Conservation (phyloP, 2,888 invertebrate genomes). For the Xestia rhomboidea region DNA sequence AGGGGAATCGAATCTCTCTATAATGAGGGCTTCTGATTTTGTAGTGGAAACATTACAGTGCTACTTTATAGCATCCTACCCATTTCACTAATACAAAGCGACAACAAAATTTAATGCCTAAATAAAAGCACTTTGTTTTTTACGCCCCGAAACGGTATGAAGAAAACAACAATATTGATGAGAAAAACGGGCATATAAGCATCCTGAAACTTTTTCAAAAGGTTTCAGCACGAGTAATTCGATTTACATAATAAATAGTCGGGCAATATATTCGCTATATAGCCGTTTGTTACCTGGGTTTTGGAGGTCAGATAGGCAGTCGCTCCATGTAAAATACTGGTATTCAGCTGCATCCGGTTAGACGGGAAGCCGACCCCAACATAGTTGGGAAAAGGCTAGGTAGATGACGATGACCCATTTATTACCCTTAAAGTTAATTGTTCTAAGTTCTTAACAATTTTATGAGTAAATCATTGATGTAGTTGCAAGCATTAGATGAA, state of each 20-base stretch:
- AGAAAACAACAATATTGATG: not conserved
- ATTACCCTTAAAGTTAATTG: not conserved
- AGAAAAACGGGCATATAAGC: not conserved
- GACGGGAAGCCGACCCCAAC: no score
- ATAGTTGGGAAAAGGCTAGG: no score
- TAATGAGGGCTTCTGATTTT: not conserved
- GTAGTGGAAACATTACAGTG: not conserved
- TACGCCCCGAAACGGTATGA: not conserved
- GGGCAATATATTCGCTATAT: not conserved
- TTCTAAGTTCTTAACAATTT: not conserved
- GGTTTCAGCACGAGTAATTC: constrained; percentile 6
- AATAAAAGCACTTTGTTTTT: not conserved
- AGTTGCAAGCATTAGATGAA: constrained; percentile 46
- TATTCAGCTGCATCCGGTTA: no score
- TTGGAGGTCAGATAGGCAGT: no score
- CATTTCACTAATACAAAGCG: no score
- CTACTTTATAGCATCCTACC: no score
- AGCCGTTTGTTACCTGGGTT: no score
- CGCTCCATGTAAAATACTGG: no score
- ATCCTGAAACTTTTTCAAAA: not conserved
- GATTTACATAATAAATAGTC: not conserved
- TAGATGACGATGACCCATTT: no score
- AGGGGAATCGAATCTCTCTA: not conserved
- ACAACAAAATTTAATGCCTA: not conserved
- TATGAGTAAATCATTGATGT: constrained; percentile 22